Conservation (phyloP, 2,888 invertebrate species). For the Caenorhabditis virilis region DNA sequence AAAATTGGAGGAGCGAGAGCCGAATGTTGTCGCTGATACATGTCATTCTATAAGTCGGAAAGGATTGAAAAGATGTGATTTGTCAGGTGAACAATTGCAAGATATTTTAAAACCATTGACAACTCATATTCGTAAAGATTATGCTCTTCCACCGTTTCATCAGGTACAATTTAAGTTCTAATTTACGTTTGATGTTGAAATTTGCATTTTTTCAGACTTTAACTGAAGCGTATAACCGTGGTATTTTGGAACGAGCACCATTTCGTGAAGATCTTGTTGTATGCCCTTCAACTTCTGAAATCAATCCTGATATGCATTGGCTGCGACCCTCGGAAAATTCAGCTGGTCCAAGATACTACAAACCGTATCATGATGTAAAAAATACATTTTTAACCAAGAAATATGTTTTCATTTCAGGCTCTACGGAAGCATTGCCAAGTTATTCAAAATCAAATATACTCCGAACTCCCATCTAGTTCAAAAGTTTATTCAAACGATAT, state of each 20-base stretch:
- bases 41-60: constrained; percentile 88
- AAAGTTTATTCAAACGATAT: background rate
- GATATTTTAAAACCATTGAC: constrained; percentile 69
- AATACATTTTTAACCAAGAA: background rate
- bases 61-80: constrained; percentile 81
- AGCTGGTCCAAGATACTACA: constrained; percentile 82
- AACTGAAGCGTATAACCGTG: constrained; percentile 37
- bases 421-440: background rate
- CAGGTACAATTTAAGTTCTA: constrained; percentile 26
- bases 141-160: constrained; percentile 81
- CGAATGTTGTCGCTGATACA: constrained; percentile 77
- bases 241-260: constrained; percentile 39
- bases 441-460: background rate
- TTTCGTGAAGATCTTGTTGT: constrained; percentile 33
- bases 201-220: constrained; percentile 20
- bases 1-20: constrained; percentile 76
- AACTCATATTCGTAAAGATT: constrained; percentile 80
- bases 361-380: constrained; percentile 79
- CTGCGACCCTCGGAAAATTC: constrained; percentile 25
- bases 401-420: background rate
- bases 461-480: background rate
- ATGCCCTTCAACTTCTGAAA: constrained; percentile 32
- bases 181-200: background rate
- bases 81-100: constrained; percentile 75
- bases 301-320: constrained; percentile 54